A percentile compares a stretch with the other conserved stretches of the same genome.
These are phyloP conservation scores for Acropora yongei DNA, from an alignment of 64 coral and sea anemone genomes.

Conservation along the genomic window DNA sequence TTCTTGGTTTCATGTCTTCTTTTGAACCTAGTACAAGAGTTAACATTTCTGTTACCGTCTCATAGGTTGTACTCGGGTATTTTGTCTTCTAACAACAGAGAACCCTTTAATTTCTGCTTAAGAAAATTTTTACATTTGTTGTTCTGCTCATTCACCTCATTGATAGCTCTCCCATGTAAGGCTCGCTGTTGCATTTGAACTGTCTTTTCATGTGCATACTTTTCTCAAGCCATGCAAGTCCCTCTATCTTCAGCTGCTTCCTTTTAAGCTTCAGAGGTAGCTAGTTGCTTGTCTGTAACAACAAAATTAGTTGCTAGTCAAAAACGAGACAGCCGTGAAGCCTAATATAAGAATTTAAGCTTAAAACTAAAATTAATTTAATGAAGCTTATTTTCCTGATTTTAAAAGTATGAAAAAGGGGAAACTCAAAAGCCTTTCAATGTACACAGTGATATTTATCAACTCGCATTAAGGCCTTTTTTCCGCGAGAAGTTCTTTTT, in stretches of 20 bases:
- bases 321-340: too few relatives aligned
- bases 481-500: too few relatives aligned
- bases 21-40: too few relatives aligned
- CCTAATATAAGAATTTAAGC: too few relatives aligned
- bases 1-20: too few relatives aligned
- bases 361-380: too few relatives aligned
- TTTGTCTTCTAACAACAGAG: too few relatives aligned
- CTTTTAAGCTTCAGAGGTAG: not conserved
- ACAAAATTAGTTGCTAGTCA: too few relatives aligned
- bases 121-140: too few relatives aligned
- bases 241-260: not conserved
- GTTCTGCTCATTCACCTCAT: not conserved
- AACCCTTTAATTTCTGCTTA: too few relatives aligned
- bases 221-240: not conserved
- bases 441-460: not conserved
- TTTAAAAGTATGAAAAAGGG: not conserved
- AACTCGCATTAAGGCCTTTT: not conserved
- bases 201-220: not conserved
- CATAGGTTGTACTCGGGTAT: too few relatives aligned
- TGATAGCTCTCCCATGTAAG: not conserved
- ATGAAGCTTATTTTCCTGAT: not conserved
- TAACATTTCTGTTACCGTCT: too few relatives aligned
- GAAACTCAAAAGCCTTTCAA: not conserved
- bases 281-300: not conserved
- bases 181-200: not conserved